Percentiles rank a stretch among this genome's conserved stretches.
phyloP scores from a whole-genome alignment of 2,888 invertebrate species.

The Synanthedon tipuliformis region DNA sequence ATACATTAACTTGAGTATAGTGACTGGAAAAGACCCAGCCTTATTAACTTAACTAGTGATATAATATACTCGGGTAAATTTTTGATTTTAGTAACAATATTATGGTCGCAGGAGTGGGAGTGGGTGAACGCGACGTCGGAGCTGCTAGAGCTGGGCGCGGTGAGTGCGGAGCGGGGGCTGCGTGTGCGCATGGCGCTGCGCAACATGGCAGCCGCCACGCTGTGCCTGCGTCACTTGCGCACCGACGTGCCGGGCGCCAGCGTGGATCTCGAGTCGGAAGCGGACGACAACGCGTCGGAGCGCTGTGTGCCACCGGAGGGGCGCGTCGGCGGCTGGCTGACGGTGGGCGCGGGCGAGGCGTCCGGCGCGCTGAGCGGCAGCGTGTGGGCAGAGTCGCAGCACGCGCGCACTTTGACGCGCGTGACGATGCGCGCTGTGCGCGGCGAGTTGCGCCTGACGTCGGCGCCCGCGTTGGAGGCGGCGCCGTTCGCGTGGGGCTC shows the following conservation, averaged over 20 bases:
- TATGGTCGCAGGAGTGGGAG: slow-evolving; percentile 36
- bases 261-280: slow-evolving; percentile 9
- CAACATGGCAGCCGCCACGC: slow-evolving; percentile 24
- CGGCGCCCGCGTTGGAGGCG: slow-evolving; percentile 17
- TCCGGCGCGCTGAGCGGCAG: slow-evolving; percentile 15
- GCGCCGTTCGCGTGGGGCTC: slow-evolving; percentile 53
- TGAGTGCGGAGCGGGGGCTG: slow-evolving; percentile 72
- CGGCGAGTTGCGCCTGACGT: slow-evolving; percentile 13
- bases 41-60: no score
- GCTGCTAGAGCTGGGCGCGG: slow-evolving; percentile 72
- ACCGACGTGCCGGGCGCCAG: slow-evolving; percentile 23
- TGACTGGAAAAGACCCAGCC: no score
- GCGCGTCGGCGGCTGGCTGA: slow-evolving; percentile 17
- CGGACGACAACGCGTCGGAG: slow-evolving; percentile 6
- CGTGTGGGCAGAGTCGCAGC: slow-evolving; percentile 26
- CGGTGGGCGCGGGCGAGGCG: slow-evolving; percentile 30
- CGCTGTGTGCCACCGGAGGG: slow-evolving; percentile 16
- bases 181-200: slow-evolving; percentile 69
- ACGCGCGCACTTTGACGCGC: slow-evolving; percentile 70
- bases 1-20: no score
- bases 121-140: slow-evolving; percentile 32
- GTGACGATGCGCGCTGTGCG: slow-evolving; percentile 53
- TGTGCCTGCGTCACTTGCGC: slow-evolving; percentile 23
- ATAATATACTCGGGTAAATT: no score
- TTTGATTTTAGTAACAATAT: no score